Evolutionary conservation across 2,113 vertebrate genomes (phyloP).

Genomic region (Morphnarchus princeps): DNA sequence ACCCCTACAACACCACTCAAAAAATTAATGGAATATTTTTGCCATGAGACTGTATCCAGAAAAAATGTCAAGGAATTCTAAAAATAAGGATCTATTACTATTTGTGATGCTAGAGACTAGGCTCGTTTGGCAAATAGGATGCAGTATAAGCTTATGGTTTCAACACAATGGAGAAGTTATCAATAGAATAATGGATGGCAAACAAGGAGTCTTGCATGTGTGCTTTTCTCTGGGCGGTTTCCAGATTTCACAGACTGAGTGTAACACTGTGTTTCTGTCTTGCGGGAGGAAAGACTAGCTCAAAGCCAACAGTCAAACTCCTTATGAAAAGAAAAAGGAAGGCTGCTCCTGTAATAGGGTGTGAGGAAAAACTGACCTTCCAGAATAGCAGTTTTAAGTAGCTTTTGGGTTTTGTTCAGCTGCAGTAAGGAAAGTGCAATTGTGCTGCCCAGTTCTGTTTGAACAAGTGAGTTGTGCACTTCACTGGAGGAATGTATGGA

Average conservation of each 20-base stretch:
- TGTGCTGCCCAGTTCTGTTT: neutral
- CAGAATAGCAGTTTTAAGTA: neutral
- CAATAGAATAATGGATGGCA: neutral
- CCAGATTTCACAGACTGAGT: neutral
- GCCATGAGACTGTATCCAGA: neutral
- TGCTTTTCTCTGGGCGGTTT: neutral
- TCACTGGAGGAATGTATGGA: conserved; percentile 5
- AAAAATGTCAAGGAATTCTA: neutral
- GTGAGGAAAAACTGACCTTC: conserved; percentile 16
- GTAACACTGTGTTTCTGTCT: neutral
- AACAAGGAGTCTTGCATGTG: neutral
- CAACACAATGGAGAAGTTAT: neutral
- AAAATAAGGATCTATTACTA: neutral
- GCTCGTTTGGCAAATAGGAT: neutral
- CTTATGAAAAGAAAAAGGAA: neutral
- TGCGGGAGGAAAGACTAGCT: neutral
- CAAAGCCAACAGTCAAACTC: neutral
- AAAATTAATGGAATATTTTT: neutral
- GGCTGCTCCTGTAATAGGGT: neutral
- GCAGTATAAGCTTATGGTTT: neutral
- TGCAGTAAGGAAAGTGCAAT: neutral
- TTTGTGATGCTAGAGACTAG: neutral
- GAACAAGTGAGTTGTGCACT: neutral
- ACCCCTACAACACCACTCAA: neutral
- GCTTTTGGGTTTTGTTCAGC: neutral